phyloP scores from a whole-genome alignment of 2,797 vertebrate genomes.

The Oophaga sylvatica region DNA sequence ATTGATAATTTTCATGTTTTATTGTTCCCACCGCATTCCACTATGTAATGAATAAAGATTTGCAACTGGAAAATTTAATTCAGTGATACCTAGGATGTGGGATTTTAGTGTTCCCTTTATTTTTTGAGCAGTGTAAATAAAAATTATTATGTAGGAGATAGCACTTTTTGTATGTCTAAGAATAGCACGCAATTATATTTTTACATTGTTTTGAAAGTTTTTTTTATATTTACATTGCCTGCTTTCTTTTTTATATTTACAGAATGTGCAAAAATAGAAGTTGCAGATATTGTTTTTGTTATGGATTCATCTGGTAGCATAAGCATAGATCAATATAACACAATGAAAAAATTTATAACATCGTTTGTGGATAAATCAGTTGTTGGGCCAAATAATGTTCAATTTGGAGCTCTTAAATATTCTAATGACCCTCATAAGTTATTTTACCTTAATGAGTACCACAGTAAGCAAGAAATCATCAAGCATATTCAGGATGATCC shows the following conservation, averaged over 20 bases:
- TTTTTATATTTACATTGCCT: neutral
- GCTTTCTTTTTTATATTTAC: slow-evolving; percentile 43
- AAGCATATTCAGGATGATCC: slow-evolving; percentile 61
- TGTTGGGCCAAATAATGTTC: slow-evolving; percentile 68
- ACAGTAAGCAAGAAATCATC: slow-evolving; percentile 64
- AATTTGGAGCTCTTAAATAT: slow-evolving; percentile 71
- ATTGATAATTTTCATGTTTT: no score
- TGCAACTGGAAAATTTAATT: no score
- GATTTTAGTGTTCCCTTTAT: no score
- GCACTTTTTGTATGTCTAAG: no score
- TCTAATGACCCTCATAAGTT: slow-evolving; percentile 62
- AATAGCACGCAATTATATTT: no score
- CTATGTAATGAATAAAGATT: no score
- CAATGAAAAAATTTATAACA: slow-evolving; percentile 72
- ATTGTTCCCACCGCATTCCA: no score
- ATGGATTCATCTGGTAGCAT: slow-evolving; percentile 73
- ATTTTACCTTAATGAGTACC: slow-evolving; percentile 64
- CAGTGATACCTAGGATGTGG: no score
- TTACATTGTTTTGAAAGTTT: neutral
- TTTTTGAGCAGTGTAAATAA: no score
- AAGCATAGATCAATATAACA: slow-evolving; percentile 49
- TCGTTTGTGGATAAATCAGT: slow-evolving; percentile 69
- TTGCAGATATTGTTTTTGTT: slow-evolving; percentile 72
- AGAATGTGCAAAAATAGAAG: slow-evolving; percentile 70
- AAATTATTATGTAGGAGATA: no score